Base-by-base conservation (phyloP, 2,888 invertebrate species). In the Lasioglossum morio region DNA sequence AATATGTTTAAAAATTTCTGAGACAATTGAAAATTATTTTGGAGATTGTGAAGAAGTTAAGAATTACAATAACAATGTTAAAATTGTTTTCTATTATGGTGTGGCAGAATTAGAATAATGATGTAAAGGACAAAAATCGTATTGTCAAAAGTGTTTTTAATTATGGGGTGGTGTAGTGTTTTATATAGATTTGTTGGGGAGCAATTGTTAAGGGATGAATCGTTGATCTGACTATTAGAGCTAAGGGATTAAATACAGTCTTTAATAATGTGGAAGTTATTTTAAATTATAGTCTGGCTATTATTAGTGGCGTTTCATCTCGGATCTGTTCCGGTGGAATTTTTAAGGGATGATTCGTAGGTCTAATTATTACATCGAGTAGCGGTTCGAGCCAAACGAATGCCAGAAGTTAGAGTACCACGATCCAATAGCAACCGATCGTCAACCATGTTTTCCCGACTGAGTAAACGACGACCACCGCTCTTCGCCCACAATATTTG, bases 341-440 rank as follows among this genome's bases (percentile, higher is more conserved):
- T 27, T 23, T 30, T 19, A 53, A 53, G 72, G 66, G 72, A 72
- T 46, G 63, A 30, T 63, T 79, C 27, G 48, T 60, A 70, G 70
- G 70, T 27, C 73, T 66, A 43, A 81, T 82, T 78, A 76, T 37
- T 70, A 37, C 40, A 30, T 16, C 40, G 69, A 70, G 37, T 1
- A 69, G 37, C 48, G 72, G 88, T 88, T 89, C 86, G 81, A 89
- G 87, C 84, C 81, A 84, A 46, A 70, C n/a, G 74, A 43, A 74
- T 82, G 63, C 76, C 70, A 73, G 43, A 30, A 63, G 75, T 82
- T 82, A 60, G 40, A 75, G 48, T 53, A 53, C 34, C 53, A 53
- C 43, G 63, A 78, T 63, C n/a, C 69, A 7, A 77, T 66, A 23
- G 7, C 12, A 23, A 12, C 30, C 30, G 60, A 19, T 10, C 40